Evolutionary conservation across 2,797 vertebrate species (phyloP).

Genomic region (Furcifer pardalis): DNA sequence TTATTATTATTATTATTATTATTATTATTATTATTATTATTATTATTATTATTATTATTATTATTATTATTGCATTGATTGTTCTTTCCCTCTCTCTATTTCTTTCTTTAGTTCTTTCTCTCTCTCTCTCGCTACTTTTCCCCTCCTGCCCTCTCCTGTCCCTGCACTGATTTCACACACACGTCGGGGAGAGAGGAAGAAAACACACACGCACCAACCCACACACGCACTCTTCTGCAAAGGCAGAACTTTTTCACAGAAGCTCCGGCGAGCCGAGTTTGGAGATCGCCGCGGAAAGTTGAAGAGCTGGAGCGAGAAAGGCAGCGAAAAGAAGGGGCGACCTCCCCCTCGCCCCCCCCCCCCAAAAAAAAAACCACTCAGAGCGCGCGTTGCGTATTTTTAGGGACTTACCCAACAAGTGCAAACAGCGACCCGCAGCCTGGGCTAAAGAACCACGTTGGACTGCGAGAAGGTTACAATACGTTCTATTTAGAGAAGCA

Average conservation of each 20-base stretch:
- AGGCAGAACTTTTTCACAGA: conserved; percentile 39
- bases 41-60: too few species aligned
- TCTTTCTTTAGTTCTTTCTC: conserved; percentile 48
- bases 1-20: too few species aligned
- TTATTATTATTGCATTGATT: conserved; percentile 26
- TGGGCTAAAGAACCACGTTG: conserved; percentile 98
- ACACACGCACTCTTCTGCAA: too few species aligned
- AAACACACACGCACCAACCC: too few species aligned
- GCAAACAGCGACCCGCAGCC: conserved; percentile 88
- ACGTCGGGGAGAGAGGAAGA: too few species aligned
- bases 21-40: too few species aligned
- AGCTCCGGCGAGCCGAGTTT: conserved; percentile 51
- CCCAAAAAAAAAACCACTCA: conserved; percentile 25
- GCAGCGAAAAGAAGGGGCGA: too few species aligned
- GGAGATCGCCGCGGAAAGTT: conserved; percentile 51
- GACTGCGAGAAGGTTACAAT: conserved; percentile 99
- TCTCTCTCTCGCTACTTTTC: neutral
- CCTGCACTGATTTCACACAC: conserved; percentile 32
- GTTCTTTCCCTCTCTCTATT: conserved; percentile 18
- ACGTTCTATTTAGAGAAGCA: conserved; percentile 99
- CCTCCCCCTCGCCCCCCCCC: too few species aligned
- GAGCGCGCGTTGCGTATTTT: conserved; percentile 74
- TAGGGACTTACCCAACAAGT: conserved; percentile 95
- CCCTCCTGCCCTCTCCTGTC: conserved; percentile 9
- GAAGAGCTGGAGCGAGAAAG: conserved; percentile 3